A percentile compares a stretch with the other conserved stretches of the same genome.
phyloP scores from a whole-genome alignment of 2,113 vertebrate genomes.

The Oriolus oriolus region DNA sequence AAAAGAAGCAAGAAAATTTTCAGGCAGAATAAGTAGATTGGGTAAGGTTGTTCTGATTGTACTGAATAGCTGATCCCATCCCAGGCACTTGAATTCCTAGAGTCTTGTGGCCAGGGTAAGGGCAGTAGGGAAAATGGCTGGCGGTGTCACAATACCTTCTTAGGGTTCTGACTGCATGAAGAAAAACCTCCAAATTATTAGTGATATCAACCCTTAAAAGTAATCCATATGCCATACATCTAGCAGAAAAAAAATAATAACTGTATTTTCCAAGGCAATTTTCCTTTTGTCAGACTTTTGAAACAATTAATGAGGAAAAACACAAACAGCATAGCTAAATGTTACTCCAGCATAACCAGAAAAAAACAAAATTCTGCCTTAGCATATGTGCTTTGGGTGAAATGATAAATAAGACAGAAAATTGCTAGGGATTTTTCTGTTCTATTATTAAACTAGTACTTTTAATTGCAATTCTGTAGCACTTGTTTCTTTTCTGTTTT shows the following conservation, averaged over 20 bases:
- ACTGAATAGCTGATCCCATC: neutral
- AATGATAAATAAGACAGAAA: neutral
- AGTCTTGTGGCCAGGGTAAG: neutral
- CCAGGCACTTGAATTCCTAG: neutral
- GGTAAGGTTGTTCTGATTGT: neutral
- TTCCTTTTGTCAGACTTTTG: neutral
- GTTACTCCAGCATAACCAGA: neutral
- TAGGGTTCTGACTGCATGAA: neutral
- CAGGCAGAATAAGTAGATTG: neutral
- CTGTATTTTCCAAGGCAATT: neutral
- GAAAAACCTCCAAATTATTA: fast-evolving
- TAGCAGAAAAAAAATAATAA: neutral
- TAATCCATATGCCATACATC: neutral
- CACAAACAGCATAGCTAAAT: neutral
- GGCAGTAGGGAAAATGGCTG: neutral
- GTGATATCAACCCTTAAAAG: neutral
- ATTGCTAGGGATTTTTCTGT: neutral
- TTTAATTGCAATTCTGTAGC: neutral
- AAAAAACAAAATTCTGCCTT: neutral
- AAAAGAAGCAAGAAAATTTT: neutral
- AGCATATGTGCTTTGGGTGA: neutral
- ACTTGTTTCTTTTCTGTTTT: neutral
- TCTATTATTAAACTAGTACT: neutral
- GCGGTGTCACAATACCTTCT: neutral
- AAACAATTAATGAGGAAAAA: neutral